Evolutionary conservation across 2,113 vertebrate genomes (phyloP).

Genomic region (Vulpes vulpes): DNA sequence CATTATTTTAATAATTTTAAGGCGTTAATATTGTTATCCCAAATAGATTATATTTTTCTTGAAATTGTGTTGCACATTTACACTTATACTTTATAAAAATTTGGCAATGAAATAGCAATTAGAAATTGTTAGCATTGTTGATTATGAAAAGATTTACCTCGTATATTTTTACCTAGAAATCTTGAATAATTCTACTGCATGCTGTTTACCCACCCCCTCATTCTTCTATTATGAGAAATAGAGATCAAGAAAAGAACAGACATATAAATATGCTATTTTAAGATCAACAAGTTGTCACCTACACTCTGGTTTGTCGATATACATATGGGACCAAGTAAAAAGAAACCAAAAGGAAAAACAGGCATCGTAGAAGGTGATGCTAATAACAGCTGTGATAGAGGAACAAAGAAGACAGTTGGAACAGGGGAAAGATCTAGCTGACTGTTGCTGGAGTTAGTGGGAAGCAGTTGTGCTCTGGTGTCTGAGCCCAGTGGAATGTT

Average conservation of each 20-base stretch:
- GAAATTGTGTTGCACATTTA: background rate
- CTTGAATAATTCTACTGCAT: background rate
- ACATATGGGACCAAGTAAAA: background rate
- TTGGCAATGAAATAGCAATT: background rate
- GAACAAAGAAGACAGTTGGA: background rate
- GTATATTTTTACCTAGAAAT: background rate
- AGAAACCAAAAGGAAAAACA: background rate
- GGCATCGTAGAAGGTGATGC: no score
- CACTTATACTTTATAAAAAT: background rate
- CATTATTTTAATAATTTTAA: background rate
- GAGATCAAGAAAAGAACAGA: background rate
- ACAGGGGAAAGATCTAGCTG: background rate
- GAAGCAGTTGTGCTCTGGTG: background rate
- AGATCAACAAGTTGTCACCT: background rate
- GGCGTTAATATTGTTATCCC: background rate
- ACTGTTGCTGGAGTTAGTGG: background rate
- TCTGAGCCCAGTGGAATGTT: background rate
- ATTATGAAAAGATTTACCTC: background rate
- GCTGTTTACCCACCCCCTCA: background rate
- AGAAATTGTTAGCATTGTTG: background rate
- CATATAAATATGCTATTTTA: background rate
- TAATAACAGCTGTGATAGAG: background rate
- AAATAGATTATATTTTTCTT: background rate
- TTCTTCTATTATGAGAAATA: background rate
- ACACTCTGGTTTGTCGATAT: background rate